Base-by-base conservation (phyloP, 2,888 invertebrate genomes). In the Campoletis raptor region DNA sequence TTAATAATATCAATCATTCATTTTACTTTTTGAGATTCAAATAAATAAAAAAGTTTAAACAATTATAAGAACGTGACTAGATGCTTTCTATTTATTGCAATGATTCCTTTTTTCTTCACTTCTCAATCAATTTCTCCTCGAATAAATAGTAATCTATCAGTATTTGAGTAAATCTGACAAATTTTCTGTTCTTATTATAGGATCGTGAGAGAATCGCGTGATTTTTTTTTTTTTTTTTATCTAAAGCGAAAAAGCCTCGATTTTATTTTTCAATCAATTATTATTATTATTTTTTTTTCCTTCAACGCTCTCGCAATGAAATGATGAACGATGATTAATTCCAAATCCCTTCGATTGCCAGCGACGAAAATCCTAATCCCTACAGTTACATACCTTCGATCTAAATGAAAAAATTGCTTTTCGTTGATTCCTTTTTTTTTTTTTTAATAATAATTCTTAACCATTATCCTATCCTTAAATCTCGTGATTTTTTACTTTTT, bases 401-500 rank as follows among this genome's bases (percentile, higher is more conserved):
- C 84, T 88, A 82, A 88, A 90, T 89, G 37, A 74, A 88, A 90
- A 85, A 89, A 92, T 91, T 92, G 90, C 90, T 91, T 90, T 91
- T 92, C 92, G 90, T 92, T 91, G 91, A 91, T 82, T 40, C 87
- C 90, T 66, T 57, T 54, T 77, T 48, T 52, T 36, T 81, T 85
- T 70, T 86, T 36, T 54, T 36, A 40, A 12, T 5, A 57, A 57
- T 21, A 64, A 36, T 48, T 70, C 21, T 37, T 42, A 52, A 52
- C n/a, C 52, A 2, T 54, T 36, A 69, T 80, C 15, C 24, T 66
- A n/a, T 81, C 79, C 37, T 64, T n/a, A 64, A 45, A 30, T n/a
- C 57, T 12, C 48, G 18, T 48, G 10, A 7, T 64, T 61, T 21
- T 69, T 36, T 30, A 42, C 78, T 76, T 37, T 61, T 24, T 57